Conservation (phyloP, 1,140 invertebrate species). For the Patella vulgata region DNA sequence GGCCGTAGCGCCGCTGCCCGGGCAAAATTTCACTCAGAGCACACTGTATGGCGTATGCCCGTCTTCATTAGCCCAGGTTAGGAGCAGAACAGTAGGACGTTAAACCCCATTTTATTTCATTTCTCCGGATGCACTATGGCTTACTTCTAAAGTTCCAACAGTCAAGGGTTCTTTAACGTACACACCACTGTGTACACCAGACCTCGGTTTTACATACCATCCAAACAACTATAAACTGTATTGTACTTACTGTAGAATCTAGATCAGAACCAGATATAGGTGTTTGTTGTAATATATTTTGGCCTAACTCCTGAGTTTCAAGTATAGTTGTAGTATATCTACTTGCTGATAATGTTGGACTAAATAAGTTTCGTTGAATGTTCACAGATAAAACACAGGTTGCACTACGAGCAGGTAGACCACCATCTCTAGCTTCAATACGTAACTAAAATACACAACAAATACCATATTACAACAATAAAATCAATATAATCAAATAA, state of each 20-base stretch:
- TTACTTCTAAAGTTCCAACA: too few species aligned
- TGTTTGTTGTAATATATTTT: slow-evolving; percentile 14
- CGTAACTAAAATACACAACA: slow-evolving; percentile 35
- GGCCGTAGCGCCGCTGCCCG: too few species aligned
- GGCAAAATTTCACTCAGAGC: too few species aligned
- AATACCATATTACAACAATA: slow-evolving; percentile 1
- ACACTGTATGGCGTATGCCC: too few species aligned
- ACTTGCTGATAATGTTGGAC: slow-evolving; percentile 75
- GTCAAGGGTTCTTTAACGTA: too few species aligned
- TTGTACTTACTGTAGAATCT: slow-evolving; percentile 24
- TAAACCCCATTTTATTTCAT: too few species aligned
- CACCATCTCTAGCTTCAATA: slow-evolving; percentile 42
- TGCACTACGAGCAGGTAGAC: slow-evolving; percentile 35
- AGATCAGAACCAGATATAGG: slow-evolving; percentile 23
- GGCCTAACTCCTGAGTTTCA: slow-evolving; percentile 16
- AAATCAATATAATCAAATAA: neutral
- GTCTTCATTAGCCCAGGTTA: too few species aligned
- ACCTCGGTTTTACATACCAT: too few species aligned
- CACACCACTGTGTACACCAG: too few species aligned
- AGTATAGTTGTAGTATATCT: slow-evolving; percentile 22
- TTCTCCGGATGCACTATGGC: too few species aligned
- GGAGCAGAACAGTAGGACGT: too few species aligned
- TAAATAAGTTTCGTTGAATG: slow-evolving; percentile 54
- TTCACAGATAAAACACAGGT: slow-evolving; percentile 41
- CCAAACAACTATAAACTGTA: too few species aligned